These are phyloP conservation scores for Electrona antarctica DNA, from an alignment of 2,113 vertebrate genomes.

Conservation along the genomic window DNA sequence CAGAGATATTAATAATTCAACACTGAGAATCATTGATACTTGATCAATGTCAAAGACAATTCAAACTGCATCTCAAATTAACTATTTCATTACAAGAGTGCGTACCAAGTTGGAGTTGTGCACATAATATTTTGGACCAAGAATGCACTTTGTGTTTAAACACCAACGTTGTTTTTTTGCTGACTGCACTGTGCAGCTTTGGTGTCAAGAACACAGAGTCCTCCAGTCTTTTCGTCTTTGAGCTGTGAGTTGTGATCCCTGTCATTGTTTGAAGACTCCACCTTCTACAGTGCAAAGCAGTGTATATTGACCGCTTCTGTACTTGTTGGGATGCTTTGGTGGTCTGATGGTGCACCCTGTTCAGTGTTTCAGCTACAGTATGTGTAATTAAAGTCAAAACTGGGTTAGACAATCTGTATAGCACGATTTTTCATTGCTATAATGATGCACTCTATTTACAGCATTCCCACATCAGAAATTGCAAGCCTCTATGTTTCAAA, in stretches of 20 bases:
- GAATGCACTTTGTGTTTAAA: neutral
- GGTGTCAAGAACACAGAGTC: neutral
- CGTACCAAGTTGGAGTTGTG: constrained; percentile 4
- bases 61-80: constrained; percentile 39
- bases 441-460: too few relatives aligned
- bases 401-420: too few relatives aligned
- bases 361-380: too few relatives aligned
- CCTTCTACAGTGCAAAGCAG: too few relatives aligned
- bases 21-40: constrained; percentile 75
- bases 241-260: neutral
- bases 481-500: too few relatives aligned
- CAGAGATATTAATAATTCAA: constrained; percentile 79
- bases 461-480: too few relatives aligned
- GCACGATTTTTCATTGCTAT: too few relatives aligned
- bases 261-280: neutral
- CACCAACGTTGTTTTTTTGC: neutral
- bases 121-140: constrained; percentile 8
- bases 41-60: constrained; percentile 66
- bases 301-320: too few relatives aligned
- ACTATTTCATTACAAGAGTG: constrained; percentile 22
- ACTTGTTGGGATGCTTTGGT: neutral
- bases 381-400: too few relatives aligned
- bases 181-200: constrained; percentile 7
- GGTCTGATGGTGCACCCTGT: neutral
- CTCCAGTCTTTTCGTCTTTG: neutral